Evolutionary conservation across 2,888 invertebrate species (phyloP), one percentile per base, ranked within the genome.

Genomic region (Aleiodes alternator): DNA sequence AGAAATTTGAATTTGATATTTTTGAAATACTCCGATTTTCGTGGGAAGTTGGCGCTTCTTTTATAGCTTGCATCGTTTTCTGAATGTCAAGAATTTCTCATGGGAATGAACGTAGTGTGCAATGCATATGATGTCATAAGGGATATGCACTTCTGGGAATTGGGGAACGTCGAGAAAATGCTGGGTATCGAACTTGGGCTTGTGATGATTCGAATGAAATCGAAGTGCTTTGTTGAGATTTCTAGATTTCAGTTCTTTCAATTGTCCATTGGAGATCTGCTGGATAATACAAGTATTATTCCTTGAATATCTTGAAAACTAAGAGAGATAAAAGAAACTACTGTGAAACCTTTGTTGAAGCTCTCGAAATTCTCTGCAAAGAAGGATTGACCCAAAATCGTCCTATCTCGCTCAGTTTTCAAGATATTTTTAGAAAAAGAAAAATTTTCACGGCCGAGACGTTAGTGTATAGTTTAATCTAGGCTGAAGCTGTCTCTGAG

Each of bases 1-100:
- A 78, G 64, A 75, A 74, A 59, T 64, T 72, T 31, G 59, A 59
- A 59, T 53, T 53, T 38, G 69, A 55, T 43, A 43, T 55, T 69
- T 16, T 4, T 8, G 48, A 14, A 50, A 31, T 31, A 51, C 34
- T 69, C 9, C 34, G 31, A 31, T 51, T 69, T 50, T 23, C 75
- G 57, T 68, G 57, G 69, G 82, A 84, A 86, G 83, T 86, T 86
- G 82, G 83, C 81, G 82, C 80, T 80, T 78, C 79, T 80, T 78
- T 34, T 80, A 72, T 61, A 68, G 50, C 68, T 79, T 75, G 80
- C 76, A 81, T 76, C 73, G 79, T 81, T 78, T 78, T 64, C 80
- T 79, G 82, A 48, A 82, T 79, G 81, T 77, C 78, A 48, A 79
- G 84, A 85, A 86, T 86, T 86, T 86, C 86, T 84, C 85, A 78